A percentile compares a stretch with the other conserved stretches of the same genome.
These are phyloP conservation scores for Chironomus striatipennis DNA, from an alignment of 1,140 invertebrate species.

Conservation along the genomic window DNA sequence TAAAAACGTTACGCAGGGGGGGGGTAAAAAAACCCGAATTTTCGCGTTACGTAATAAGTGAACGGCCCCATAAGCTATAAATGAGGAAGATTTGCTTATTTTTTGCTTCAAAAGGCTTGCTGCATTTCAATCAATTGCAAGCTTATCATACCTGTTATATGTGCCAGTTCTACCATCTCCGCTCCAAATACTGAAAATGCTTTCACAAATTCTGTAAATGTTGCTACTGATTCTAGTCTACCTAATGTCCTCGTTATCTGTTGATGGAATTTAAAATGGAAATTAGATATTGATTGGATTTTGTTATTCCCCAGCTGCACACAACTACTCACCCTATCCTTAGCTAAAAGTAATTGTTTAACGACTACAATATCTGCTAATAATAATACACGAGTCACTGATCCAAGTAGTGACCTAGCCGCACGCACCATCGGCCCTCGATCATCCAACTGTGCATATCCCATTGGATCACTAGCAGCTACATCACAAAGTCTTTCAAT, in stretches of 20 bases:
- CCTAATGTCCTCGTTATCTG: constrained; percentile 72
- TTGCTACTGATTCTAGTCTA: constrained; percentile 85
- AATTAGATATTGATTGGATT: background rate
- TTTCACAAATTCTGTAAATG: constrained; percentile 98
- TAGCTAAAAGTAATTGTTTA: constrained; percentile 89
- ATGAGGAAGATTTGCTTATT: no score
- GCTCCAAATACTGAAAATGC: constrained; percentile 97
- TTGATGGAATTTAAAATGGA: constrained; percentile 28
- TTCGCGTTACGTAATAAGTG: no score
- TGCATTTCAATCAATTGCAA: background rate
- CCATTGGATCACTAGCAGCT: constrained; percentile 54
- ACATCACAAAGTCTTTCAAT: constrained; percentile 84
- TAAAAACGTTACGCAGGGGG: no score
- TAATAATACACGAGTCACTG: constrained; percentile 92
- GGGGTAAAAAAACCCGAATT: no score
- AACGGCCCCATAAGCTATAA: no score
- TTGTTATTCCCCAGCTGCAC: background rate
- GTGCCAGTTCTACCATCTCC: constrained; percentile 96
- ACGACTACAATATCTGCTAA: constrained; percentile 98
- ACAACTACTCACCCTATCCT: constrained; percentile 73
- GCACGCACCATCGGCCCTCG: constrained; percentile 77
- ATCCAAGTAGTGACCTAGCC: constrained; percentile 83
- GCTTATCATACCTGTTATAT: constrained; percentile 63
- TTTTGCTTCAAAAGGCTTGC: no score
- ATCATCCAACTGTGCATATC: constrained; percentile 42